Conservation (phyloP, 2,888 invertebrate genomes). For the Ormyrus pomaceus region DNA sequence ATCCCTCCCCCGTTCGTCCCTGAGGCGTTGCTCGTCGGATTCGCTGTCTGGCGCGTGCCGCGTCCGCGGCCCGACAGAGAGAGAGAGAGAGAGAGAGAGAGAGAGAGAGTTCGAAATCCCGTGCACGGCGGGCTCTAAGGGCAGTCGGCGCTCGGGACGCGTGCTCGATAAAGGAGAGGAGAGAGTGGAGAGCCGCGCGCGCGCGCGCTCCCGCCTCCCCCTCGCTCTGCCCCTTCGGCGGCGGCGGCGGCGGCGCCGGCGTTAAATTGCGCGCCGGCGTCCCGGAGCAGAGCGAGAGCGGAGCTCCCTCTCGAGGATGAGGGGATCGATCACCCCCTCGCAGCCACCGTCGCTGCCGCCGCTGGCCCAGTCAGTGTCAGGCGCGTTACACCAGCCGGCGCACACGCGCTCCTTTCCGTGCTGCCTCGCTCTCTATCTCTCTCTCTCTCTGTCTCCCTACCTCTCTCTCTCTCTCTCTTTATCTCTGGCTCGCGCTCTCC, state of each 20-base stretch:
- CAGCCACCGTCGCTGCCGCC: background rate
- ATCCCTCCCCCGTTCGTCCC: no score
- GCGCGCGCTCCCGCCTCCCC: background rate
- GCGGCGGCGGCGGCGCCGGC: conserved; percentile 59
- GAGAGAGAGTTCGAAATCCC: no score
- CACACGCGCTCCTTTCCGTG: conserved; percentile 27
- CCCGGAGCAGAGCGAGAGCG: background rate
- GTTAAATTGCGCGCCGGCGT: conserved; percentile 67
- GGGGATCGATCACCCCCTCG: conserved; percentile 21
- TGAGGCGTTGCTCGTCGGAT: no score
- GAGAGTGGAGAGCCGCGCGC: background rate
- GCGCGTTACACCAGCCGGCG: conserved; percentile 43
- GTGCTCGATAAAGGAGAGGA: no score
- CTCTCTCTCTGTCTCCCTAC: conserved; percentile 10
- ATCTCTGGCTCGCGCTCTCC: background rate
- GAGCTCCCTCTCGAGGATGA: conserved; percentile 25
- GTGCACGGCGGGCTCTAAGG: no score
- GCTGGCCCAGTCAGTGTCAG: conserved; percentile 32
- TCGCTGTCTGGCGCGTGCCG: no score
- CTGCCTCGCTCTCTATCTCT: conserved; percentile 26
- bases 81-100: no score
- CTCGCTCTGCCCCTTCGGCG: background rate
- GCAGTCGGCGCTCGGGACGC: no score
- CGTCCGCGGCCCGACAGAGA: no score
- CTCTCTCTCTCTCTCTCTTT: background rate